phyloP scores from a whole-genome alignment of 2,113 vertebrate genomes.

The Brachyhypopomus occidentalis region DNA sequence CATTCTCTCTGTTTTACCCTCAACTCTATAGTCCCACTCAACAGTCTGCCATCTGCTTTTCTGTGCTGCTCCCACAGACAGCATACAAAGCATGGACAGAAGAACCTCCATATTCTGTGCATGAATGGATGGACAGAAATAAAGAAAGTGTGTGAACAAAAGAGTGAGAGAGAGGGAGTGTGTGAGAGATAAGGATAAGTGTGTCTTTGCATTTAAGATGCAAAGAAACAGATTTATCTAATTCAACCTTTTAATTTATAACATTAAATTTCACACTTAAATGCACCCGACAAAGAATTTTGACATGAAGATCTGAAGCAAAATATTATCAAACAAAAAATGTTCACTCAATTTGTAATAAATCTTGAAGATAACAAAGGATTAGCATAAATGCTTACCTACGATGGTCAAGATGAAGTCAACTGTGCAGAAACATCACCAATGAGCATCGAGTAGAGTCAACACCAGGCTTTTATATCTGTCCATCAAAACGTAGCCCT shows the following conservation, averaged over 20 bases:
- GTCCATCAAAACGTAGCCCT: slow-evolving; percentile 12
- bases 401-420: not conserved
- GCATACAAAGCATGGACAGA: slow-evolving; percentile 56
- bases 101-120: slow-evolving; percentile 63
- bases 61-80: slow-evolving; percentile 59
- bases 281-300: too few relatives aligned
- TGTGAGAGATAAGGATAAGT: too few relatives aligned
- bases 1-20: slow-evolving; percentile 64
- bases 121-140: not conserved
- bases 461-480: slow-evolving; percentile 37
- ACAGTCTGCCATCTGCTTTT: slow-evolving; percentile 49
- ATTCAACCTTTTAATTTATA: too few relatives aligned
- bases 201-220: too few relatives aligned
- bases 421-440: too few relatives aligned
- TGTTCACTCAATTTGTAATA: not conserved
- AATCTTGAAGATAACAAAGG: not conserved
- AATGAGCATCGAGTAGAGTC: not conserved
- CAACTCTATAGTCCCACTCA: slow-evolving; percentile 60
- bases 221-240: too few relatives aligned
- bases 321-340: too few relatives aligned
- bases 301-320: too few relatives aligned
- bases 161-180: too few relatives aligned
- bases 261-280: not conserved
- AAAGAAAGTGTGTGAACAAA: too few relatives aligned
- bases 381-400: slow-evolving; percentile 17